phyloP scores from a whole-genome alignment of 2,888 invertebrate genomes.

The Buathra laborator region DNA sequence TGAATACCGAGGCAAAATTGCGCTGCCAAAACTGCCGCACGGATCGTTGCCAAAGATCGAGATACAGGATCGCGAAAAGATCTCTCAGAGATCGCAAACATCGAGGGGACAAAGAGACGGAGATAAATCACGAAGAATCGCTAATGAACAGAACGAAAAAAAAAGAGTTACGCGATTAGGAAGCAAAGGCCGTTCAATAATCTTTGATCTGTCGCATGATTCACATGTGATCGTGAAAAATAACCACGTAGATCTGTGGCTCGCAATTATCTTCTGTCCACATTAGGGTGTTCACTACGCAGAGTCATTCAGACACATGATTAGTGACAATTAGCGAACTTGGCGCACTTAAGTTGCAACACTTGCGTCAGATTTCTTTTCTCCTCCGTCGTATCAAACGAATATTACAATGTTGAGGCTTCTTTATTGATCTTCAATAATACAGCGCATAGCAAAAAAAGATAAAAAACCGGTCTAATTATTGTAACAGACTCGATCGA shows the following conservation, averaged over 20 bases:
- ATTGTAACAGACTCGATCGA: too few species aligned
- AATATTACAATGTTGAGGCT: neutral
- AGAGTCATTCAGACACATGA: slow-evolving; percentile 11
- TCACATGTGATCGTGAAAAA: slow-evolving; percentile 4
- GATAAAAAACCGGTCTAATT: too few species aligned
- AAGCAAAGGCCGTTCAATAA: neutral
- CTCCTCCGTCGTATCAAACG: neutral
- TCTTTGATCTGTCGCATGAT: slow-evolving; percentile 16
- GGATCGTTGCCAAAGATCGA: slow-evolving; percentile 11
- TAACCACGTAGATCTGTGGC: slow-evolving; percentile 14
- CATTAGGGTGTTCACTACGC: neutral
- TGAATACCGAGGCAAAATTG: slow-evolving; percentile 37
- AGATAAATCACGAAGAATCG: neutral
- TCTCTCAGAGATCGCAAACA: slow-evolving; percentile 15
- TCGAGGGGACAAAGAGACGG: neutral
- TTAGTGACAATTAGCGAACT: neutral
- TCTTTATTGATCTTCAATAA: neutral
- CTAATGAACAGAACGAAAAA: slow-evolving; percentile 6
- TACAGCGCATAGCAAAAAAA: too few species aligned
- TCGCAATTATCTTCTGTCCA: slow-evolving; percentile 31
- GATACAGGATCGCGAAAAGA: slow-evolving; percentile 9
- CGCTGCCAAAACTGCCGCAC: slow-evolving; percentile 22
- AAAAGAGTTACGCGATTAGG: neutral
- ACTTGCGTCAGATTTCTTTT: neutral
- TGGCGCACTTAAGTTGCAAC: neutral